A percentile compares a stretch with the other conserved stretches of the same genome.
Conservation (phyloP, 2,113 vertebrate species). For the Rhea americana region DNA sequence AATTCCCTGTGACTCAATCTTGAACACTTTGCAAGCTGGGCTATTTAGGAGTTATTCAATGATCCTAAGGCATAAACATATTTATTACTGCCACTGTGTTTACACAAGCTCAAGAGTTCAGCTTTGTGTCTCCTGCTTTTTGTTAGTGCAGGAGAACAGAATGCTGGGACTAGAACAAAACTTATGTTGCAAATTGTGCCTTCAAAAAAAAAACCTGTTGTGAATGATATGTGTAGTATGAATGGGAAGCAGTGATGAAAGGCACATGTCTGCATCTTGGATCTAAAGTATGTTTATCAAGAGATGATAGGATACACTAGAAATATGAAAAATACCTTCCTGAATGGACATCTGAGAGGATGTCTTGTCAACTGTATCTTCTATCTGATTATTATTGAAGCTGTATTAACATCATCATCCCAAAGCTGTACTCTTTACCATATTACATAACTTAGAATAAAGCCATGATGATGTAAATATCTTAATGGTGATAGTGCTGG, state of each 20-base stretch:
- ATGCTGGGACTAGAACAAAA: neutral
- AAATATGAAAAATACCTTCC: neutral
- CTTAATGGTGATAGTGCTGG: neutral
- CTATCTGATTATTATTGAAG: neutral
- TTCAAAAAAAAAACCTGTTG: neutral
- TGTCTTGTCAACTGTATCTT: neutral
- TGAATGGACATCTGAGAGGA: neutral
- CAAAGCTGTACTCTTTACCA: neutral
- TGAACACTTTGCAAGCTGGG: neutral
- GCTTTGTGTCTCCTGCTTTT: neutral
- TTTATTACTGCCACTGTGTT: neutral
- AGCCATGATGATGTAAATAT: no score
- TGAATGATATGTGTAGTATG: neutral
- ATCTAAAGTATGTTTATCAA: neutral
- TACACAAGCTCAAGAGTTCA: neutral
- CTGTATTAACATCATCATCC: neutral
- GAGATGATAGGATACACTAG: neutral
- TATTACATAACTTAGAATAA: no score
- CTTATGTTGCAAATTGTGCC: neutral
- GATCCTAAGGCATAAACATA: neutral
- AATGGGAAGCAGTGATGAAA: neutral
- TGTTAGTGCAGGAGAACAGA: accelerated
- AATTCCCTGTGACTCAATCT: neutral
- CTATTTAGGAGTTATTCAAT: neutral
- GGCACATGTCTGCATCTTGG: neutral